phyloP scores from a whole-genome alignment of 2,113 vertebrate genomes.

The Loxodonta africana region DNA sequence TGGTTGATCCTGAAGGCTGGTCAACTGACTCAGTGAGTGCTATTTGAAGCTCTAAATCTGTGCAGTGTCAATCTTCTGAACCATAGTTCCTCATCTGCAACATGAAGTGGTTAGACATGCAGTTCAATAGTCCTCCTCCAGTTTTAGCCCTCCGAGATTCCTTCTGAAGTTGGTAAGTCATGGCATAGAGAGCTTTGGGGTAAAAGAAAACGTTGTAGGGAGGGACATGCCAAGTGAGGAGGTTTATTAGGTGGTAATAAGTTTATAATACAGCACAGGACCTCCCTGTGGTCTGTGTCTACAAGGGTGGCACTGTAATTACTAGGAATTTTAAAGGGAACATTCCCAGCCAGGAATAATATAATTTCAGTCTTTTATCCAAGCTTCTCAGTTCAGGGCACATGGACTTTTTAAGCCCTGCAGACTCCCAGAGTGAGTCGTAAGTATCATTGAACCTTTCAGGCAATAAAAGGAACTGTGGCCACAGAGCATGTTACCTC shows the following conservation, averaged over 20 bases:
- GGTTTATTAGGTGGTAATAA: constrained; percentile 80
- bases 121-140: neutral
- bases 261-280: constrained; percentile 70
- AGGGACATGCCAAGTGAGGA: constrained; percentile 69
- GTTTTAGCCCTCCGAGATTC: neutral
- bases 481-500: constrained; percentile 44
- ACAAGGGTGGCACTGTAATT: constrained; percentile 86
- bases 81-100: neutral
- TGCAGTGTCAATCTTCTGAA: neutral
- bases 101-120: neutral
- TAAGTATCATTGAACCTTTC: constrained; percentile 64
- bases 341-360: constrained; percentile 84
- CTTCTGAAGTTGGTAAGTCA: constrained; percentile 18
- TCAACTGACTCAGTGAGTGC: neutral
- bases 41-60: neutral
- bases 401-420: constrained; percentile 57
- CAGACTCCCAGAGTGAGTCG: constrained; percentile 52
- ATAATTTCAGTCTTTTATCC: constrained; percentile 82
- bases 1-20: neutral
- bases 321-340: constrained; percentile 84
- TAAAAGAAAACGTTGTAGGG: constrained; percentile 66
- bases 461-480: constrained; percentile 60
- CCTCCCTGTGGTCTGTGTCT: constrained; percentile 79
- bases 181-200: constrained; percentile 43
- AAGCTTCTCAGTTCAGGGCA: constrained; percentile 40